Evolutionary conservation across 2,888 invertebrate genomes (phyloP).

Genomic region (Cosmia trapezina): DNA sequence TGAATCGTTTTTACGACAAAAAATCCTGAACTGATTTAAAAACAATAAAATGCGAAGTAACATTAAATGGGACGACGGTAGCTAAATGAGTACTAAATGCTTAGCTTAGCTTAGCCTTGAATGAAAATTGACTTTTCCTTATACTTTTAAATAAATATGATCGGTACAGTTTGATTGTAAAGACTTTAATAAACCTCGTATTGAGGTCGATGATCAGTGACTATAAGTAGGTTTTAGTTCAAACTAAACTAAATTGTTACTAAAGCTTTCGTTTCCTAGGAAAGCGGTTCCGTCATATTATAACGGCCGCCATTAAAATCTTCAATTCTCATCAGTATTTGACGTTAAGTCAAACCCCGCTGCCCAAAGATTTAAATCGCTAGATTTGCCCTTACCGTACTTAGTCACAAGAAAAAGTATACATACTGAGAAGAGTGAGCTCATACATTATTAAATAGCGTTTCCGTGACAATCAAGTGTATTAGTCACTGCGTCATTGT

Average conservation of each 20-base stretch:
- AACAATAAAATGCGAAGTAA: constrained; percentile 58
- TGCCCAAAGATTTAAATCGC: no score
- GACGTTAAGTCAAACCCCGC: no score
- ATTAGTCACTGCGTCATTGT: no score
- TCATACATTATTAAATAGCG: no score
- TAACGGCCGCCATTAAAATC: no score
- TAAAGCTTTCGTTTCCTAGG: neutral
- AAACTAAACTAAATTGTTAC: constrained; percentile 16
- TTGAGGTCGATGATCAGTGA: constrained; percentile 25
- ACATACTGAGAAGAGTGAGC: no score
- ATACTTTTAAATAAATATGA: constrained; percentile 58
- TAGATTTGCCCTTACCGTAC: no score
- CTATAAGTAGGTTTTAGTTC: constrained; percentile 25
- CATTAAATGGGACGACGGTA: constrained; percentile 49
- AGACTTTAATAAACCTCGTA: constrained; percentile 44
- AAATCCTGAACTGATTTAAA: constrained; percentile 59
- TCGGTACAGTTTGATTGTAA: constrained; percentile 41
- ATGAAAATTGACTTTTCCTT: constrained; percentile 61
- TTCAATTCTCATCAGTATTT: no score
- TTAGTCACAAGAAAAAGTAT: no score
- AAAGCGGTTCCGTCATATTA: no score
- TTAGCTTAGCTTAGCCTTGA: constrained; percentile 56
- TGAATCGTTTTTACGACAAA: constrained; percentile 59
- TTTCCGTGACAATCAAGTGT: no score
- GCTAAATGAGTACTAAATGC: constrained; percentile 61